Percentiles rank a stretch among this genome's conserved stretches.
Conservation (phyloP, 1,140 invertebrate genomes). For the Drosophila pseudoananassae region DNA sequence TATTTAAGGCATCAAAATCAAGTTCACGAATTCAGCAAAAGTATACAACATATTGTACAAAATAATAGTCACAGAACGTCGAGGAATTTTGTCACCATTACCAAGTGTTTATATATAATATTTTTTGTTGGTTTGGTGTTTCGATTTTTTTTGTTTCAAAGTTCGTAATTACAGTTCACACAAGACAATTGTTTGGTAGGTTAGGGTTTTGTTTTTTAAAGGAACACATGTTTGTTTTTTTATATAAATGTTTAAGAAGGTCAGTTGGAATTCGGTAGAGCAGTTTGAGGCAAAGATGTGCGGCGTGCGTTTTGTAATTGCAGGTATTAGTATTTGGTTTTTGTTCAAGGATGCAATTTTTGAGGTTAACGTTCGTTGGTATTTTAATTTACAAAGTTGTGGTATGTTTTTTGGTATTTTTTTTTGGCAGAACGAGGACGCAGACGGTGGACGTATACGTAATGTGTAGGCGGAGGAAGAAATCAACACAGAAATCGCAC, state of each 20-base stretch:
- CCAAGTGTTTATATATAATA: not conserved
- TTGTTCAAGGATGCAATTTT: constrained; percentile 11
- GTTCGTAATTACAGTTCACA: constrained; percentile 6
- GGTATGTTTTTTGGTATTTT: not conserved
- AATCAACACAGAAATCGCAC: constrained; percentile 39
- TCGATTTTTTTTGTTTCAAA: not conserved
- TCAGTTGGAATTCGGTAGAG: constrained; percentile 10
- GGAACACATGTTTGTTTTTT: not conserved
- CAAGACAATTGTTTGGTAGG: not conserved
- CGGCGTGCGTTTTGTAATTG: constrained; percentile 38
- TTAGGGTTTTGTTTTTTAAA: not conserved
- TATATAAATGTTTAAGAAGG: constrained; percentile 8
- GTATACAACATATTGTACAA: no score
- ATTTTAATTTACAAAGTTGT: constrained; percentile 21
- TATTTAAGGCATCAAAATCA: not conserved
- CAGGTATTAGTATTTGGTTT: constrained; percentile 23
- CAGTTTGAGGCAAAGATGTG: constrained; percentile 20
- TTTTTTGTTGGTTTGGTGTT: constrained; percentile 2
- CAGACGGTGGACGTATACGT: constrained; percentile 19
- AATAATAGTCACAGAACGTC: not conserved
- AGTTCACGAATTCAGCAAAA: not conserved
- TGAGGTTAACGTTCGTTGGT: constrained; percentile 9
- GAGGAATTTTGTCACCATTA: not conserved
- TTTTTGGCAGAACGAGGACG: constrained; percentile 7
- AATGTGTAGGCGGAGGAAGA: constrained; percentile 27